Conservation (phyloP, 2,113 vertebrate genomes). For the Aegotheles bennettii region DNA sequence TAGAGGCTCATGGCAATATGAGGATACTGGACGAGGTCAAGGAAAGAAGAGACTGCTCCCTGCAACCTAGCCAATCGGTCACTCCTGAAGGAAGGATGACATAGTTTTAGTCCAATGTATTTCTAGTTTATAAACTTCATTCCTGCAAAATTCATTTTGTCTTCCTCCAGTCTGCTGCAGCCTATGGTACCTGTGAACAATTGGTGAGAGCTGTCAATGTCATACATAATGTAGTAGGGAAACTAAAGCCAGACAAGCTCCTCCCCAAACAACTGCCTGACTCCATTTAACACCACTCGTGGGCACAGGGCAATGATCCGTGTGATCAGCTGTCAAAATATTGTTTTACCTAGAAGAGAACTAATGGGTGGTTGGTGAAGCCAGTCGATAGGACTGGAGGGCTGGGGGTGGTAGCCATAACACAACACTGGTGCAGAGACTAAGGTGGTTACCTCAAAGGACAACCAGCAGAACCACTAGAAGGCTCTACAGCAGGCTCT, state of each 20-base stretch:
- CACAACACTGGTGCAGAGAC: background rate
- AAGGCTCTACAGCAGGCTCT: background rate
- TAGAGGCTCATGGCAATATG: background rate
- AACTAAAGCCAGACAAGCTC: background rate
- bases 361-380: background rate
- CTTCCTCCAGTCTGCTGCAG: accelerated
- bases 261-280: background rate
- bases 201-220: background rate
- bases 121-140: background rate
- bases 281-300: background rate
- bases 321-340: background rate
- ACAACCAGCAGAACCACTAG: background rate
- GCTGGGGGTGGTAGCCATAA: background rate
- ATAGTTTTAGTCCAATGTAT: background rate
- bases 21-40: background rate
- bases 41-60: background rate
- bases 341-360: background rate
- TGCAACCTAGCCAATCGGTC: background rate
- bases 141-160: background rate
- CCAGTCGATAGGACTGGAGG: background rate
- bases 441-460: background rate
- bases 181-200: background rate
- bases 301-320: background rate
- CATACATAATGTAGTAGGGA: background rate
- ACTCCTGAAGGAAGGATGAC: background rate